phyloP scores from a whole-genome alignment of 1,140 invertebrate species.

The Bombus breviceps region DNA sequence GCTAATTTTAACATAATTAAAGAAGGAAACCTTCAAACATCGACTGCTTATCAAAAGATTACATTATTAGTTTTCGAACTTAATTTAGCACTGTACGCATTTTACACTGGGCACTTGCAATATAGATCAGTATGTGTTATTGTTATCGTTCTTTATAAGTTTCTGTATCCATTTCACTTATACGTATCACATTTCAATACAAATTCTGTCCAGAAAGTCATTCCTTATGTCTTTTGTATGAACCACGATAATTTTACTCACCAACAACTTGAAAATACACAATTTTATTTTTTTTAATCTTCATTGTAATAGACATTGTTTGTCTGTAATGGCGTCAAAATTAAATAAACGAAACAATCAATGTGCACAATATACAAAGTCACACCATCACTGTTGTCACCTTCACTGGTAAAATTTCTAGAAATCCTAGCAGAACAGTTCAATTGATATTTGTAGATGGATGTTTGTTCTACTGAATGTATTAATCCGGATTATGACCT shows the following conservation, averaged over 20 bases:
- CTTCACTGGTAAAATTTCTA: not conserved
- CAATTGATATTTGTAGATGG: not conserved
- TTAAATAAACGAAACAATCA: too few species aligned
- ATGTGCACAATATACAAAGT: not conserved
- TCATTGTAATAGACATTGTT: slow-evolving; percentile 66
- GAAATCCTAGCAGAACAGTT: not conserved
- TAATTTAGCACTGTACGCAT: not conserved
- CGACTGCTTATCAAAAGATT: not conserved
- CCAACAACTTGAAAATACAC: slow-evolving; percentile 53
- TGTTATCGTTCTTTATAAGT: not conserved
- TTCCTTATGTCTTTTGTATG: too few species aligned
- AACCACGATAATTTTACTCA: slow-evolving; percentile 12
- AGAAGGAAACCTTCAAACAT: not conserved
- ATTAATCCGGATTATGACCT: slow-evolving; percentile 4
- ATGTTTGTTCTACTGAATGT: not conserved
- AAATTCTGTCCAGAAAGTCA: not conserved
- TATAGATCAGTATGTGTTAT: not conserved
- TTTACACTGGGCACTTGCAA: not conserved
- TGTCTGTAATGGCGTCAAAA: not conserved
- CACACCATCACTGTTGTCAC: not conserved
- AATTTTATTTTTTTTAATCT: slow-evolving; percentile 56
- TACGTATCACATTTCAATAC: not conserved
- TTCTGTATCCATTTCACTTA: too few species aligned
- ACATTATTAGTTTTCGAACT: not conserved
- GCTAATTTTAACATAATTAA: not conserved